phyloP scores from a whole-genome alignment of 1,140 invertebrate genomes.

The Hermetia illucens region DNA sequence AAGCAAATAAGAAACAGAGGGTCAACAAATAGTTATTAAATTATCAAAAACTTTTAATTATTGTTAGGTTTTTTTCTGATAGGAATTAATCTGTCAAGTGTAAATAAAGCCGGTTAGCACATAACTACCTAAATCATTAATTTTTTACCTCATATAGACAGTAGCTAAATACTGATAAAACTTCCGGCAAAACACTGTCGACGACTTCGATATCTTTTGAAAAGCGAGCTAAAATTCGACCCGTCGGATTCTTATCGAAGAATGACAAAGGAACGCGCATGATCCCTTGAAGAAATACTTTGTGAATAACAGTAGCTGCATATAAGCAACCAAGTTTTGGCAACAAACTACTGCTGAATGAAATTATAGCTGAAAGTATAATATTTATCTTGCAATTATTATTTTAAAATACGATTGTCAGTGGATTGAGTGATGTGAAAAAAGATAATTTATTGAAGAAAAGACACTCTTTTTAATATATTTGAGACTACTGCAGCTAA shows the following conservation, averaged over 20 bases:
- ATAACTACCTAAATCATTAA: background rate
- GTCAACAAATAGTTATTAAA: slow-evolving; percentile 2
- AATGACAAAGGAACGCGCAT: slow-evolving; percentile 49
- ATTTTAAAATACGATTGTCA: no score
- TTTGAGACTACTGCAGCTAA: no score
- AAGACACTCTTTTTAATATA: no score
- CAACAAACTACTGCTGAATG: slow-evolving; percentile 51
- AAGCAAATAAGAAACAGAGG: slow-evolving; percentile 2
- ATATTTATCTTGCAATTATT: no score
- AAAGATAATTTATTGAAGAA: no score
- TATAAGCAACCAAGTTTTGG: slow-evolving; percentile 34
- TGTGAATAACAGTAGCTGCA: slow-evolving; percentile 32
- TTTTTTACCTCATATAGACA: slow-evolving; percentile 5
- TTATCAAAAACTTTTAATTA: no score
- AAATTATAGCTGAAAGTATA: slow-evolving; percentile 41
- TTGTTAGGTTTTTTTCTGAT: background rate
- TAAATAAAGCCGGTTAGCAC: background rate
- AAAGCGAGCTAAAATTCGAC: slow-evolving; percentile 54
- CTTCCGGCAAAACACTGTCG: slow-evolving; percentile 42
- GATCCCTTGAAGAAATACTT: slow-evolving; percentile 39
- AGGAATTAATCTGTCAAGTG: background rate
- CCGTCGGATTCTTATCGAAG: slow-evolving; percentile 58
- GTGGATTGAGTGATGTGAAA: no score
- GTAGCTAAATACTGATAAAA: background rate
- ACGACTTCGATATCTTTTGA: slow-evolving; percentile 50